These are phyloP conservation scores for Orthosia incerta DNA, from an alignment of 2,888 invertebrate species.

Conservation along the genomic window DNA sequence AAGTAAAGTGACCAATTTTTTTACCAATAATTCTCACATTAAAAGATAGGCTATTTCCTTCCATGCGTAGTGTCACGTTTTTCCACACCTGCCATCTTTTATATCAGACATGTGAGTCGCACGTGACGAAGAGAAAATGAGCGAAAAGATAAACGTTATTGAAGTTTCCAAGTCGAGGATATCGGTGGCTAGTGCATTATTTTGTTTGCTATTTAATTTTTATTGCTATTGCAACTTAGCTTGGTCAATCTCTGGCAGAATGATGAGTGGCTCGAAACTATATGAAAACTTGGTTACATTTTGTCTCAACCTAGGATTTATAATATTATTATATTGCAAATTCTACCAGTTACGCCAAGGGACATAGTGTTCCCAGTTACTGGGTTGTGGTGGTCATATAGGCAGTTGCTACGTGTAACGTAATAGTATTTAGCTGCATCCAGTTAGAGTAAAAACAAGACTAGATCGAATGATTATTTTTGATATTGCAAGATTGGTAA, in stretches of 20 bases:
- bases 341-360: neutral
- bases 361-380: no score
- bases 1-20: no score
- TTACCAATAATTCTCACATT: neutral
- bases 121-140: slow-evolving; percentile 50
- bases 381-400: no score
- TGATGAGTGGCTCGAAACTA: neutral
- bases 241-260: neutral
- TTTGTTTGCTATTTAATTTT: slow-evolving; percentile 10
- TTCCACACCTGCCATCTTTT: slow-evolving; percentile 39
- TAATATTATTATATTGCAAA: neutral
- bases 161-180: slow-evolving; percentile 29
- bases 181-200: slow-evolving; percentile 25
- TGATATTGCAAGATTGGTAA: no score
- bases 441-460: no score
- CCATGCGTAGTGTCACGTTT: slow-evolving; percentile 33
- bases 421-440: no score
- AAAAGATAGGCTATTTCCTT: neutral
- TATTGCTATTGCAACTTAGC: neutral
- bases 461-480: no score
- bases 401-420: no score
- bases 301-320: neutral
- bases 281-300: neutral
- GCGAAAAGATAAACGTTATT: slow-evolving; percentile 54
- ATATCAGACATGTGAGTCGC: slow-evolving; percentile 31